Conservation (phyloP, 2,113 vertebrate genomes). For the Cyprinus carpio region DNA sequence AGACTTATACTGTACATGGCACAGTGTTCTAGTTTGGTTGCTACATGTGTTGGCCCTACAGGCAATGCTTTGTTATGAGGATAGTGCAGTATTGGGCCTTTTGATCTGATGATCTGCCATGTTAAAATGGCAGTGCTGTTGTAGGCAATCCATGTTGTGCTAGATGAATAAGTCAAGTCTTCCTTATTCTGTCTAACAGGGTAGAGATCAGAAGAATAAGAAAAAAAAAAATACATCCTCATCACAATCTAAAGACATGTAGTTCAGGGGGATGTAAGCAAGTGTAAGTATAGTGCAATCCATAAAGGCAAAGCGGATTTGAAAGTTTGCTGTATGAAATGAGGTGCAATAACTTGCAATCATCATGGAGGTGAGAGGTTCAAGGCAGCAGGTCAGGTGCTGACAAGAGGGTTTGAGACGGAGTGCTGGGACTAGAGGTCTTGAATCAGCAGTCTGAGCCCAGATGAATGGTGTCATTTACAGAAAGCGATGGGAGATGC, state of each 20-base stretch:
- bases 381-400: slow-evolving; percentile 18
- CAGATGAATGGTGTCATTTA: slow-evolving; percentile 59
- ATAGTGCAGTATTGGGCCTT: neutral
- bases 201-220: neutral
- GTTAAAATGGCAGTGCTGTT: neutral
- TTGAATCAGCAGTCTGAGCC: slow-evolving; percentile 44
- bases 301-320: neutral
- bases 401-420: slow-evolving; percentile 33
- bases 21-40: neutral
- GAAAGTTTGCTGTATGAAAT: slow-evolving; percentile 7
- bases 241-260: neutral
- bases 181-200: neutral
- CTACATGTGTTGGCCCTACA: neutral
- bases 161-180: slow-evolving; percentile 12
- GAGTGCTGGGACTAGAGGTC: slow-evolving; percentile 16
- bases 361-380: slow-evolving; percentile 22
- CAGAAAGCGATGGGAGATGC: slow-evolving; percentile 28
- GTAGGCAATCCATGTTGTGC: no score
- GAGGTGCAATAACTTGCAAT: slow-evolving; percentile 34
- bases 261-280: neutral
- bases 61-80: slow-evolving; percentile 12
- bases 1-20: neutral
- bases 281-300: slow-evolving; percentile 14
- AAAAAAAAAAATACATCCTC: no score
- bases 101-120: neutral